A percentile compares a stretch with the other conserved stretches of the same genome.
Evolutionary conservation across 1,140 invertebrate species (phyloP).

Genomic region (Bombus pyrosoma): DNA sequence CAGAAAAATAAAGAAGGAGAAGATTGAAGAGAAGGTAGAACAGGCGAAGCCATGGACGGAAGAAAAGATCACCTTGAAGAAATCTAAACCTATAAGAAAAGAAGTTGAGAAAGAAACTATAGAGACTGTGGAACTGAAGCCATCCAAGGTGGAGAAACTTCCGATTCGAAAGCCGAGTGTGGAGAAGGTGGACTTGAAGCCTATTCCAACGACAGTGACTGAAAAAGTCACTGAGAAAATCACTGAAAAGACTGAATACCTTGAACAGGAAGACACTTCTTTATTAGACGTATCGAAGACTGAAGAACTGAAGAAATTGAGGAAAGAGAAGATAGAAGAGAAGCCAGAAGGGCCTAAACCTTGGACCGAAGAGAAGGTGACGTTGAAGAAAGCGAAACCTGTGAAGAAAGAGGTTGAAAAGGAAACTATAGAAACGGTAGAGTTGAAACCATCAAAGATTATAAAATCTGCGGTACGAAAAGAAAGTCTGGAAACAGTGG

Average conservation of each 20-base stretch:
- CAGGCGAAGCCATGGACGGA: conserved; percentile 82
- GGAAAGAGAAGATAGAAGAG: conserved; percentile 67
- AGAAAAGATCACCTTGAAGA: conserved; percentile 80
- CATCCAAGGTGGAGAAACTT: conserved; percentile 74
- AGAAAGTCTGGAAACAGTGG: conserved; percentile 77
- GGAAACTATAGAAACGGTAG: conserved; percentile 76
- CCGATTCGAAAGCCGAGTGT: conserved; percentile 70
- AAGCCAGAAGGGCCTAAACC: conserved; percentile 75
- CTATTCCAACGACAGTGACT: conserved; percentile 45
- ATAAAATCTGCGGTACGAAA: conserved; percentile 72
- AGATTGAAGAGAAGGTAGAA: conserved; percentile 73
- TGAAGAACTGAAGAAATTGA: conserved; percentile 43
- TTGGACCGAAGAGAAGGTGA: conserved; percentile 83
- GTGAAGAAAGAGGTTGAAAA: conserved; percentile 78
- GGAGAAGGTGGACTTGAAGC: conserved; percentile 64
- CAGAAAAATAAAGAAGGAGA: conserved; percentile 45
- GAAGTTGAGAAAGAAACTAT: conserved; percentile 76
- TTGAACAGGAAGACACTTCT: conserved; percentile 59
- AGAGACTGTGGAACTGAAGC: conserved; percentile 62
- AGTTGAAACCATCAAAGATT: conserved; percentile 82
- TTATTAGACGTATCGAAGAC: conserved; percentile 54
- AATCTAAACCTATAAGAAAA: conserved; percentile 74
- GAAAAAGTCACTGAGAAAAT: conserved; percentile 35
- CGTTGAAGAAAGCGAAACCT: conserved; percentile 74
- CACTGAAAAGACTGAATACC: conserved; percentile 51